These are phyloP conservation scores for Porites lutea DNA, from an alignment of 64 coral and sea anemone genomes.

Conservation along the genomic window DNA sequence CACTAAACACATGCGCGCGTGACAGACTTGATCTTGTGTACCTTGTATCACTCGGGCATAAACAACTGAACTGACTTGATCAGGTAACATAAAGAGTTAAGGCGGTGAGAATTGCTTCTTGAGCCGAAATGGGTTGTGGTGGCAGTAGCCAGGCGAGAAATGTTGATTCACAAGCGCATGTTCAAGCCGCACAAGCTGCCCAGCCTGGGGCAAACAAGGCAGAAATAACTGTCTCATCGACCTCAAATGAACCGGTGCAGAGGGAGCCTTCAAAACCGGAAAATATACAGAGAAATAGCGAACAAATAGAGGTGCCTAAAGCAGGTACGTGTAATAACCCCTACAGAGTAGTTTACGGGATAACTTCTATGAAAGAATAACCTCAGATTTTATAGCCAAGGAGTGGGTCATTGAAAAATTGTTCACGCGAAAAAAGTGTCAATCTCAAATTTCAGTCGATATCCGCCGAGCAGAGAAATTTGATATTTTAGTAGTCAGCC, in stretches of 20 bases:
- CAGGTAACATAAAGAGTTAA: neutral
- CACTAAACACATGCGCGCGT: conserved; percentile 13
- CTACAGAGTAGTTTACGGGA: neutral
- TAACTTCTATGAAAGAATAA: too few species aligned
- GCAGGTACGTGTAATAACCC: neutral
- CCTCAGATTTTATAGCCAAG: too few species aligned
- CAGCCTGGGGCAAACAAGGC: conserved; percentile 16
- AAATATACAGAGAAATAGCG: neutral
- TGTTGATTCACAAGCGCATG: neutral
- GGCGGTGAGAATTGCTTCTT: neutral
- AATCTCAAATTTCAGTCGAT: neutral
- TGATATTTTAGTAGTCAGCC: conserved; percentile 4
- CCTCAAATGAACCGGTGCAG: neutral
- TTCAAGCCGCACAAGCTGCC: neutral
- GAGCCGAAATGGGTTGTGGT: conserved; percentile 51
- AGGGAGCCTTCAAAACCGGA: neutral
- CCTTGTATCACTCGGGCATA: conserved; percentile 1
- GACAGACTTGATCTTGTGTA: neutral
- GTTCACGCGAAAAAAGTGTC: neutral
- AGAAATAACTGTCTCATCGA: neutral
- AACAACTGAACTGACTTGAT: neutral
- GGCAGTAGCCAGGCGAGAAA: conserved; percentile 40
- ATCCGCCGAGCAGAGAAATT: conserved; percentile 8
- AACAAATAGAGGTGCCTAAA: neutral
- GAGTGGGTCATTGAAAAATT: too few species aligned